phyloP scores from a whole-genome alignment of 2,797 vertebrate species.

The Okamejei kenojei region DNA sequence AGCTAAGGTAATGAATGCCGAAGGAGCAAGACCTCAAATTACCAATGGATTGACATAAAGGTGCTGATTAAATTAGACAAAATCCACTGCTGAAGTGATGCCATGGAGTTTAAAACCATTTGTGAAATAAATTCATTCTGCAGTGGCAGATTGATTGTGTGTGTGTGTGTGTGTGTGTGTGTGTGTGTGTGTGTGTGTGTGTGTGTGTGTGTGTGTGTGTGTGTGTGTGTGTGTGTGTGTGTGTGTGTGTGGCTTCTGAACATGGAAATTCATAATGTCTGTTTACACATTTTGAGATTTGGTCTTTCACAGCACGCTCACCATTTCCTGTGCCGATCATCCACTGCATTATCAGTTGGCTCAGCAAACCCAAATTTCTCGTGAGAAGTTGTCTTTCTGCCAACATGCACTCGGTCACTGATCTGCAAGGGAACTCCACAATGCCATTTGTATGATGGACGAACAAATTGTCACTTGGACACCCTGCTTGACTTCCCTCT shows the following conservation, averaged over 20 bases:
- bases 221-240: too few species aligned
- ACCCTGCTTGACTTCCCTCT: background rate
- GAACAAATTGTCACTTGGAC: background rate
- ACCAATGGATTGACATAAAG: background rate
- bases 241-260: too few species aligned
- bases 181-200: too few species aligned
- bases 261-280: background rate
- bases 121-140: background rate
- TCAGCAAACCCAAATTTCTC: background rate
- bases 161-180: too few species aligned
- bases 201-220: too few species aligned
- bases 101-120: background rate
- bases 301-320: background rate
- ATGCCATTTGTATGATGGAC: background rate
- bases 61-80: background rate
- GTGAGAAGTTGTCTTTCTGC: background rate
- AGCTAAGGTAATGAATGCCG: background rate
- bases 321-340: background rate
- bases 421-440: background rate
- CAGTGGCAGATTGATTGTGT: background rate
- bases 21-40: background rate
- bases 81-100: background rate
- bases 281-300: background rate
- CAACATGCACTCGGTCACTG: background rate
- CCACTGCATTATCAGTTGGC: background rate